A percentile compares a stretch with the other conserved stretches of the same genome.
Conservation (phyloP, 2,113 vertebrate genomes). For the Polyodon spathula region DNA sequence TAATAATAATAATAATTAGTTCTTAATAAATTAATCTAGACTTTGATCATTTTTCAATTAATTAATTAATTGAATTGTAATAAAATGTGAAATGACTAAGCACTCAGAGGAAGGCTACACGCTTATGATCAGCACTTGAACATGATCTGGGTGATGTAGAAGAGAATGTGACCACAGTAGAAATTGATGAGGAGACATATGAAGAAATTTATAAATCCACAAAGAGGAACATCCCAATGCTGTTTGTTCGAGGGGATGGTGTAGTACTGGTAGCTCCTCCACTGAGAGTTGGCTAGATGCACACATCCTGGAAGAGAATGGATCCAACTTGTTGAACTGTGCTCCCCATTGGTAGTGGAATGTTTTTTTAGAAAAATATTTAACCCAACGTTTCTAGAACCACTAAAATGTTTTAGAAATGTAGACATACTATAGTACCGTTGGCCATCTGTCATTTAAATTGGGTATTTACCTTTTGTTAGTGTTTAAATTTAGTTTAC, state of each 20-base stretch:
- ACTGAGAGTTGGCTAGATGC: constrained; percentile 70
- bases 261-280: constrained; percentile 93
- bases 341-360: background rate
- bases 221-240: constrained; percentile 96
- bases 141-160: constrained; percentile 96
- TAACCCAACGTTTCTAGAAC: background rate
- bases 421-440: too few relatives aligned
- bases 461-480: too few relatives aligned
- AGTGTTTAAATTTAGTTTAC: too few relatives aligned
- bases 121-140: constrained; percentile 97
- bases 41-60: too few relatives aligned
- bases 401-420: too few relatives aligned
- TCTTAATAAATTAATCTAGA: too few relatives aligned
- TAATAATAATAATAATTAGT: too few relatives aligned
- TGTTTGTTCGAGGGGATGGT: constrained; percentile 93
- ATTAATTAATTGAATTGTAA: too few relatives aligned
- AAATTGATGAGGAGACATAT: constrained; percentile 97
- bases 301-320: background rate
- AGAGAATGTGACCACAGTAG: constrained; percentile 96
- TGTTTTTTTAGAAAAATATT: constrained; percentile 3
- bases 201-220: constrained; percentile 98
- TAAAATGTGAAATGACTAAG: too few relatives aligned
- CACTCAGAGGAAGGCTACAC: too few relatives aligned
- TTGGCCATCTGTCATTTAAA: too few relatives aligned
- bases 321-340: background rate